Conservation (phyloP, 2,888 invertebrate genomes). For the Alloscopus bannaensis region DNA sequence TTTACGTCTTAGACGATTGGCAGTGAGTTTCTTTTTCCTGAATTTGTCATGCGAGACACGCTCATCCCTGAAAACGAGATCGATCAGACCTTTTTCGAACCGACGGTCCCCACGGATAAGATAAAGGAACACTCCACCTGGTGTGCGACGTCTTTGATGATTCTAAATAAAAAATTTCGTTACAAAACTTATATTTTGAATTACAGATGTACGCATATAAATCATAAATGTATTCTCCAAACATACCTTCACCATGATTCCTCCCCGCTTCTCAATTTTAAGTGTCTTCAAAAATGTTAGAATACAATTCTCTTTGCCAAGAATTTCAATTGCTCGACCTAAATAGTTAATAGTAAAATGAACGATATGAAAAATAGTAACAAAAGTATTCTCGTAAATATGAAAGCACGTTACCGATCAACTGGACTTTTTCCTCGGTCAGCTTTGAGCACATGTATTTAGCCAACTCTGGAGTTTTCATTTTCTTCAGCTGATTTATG, state of each 20-base stretch:
- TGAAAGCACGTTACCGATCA: constrained; percentile 44
- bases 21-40: constrained; percentile 40
- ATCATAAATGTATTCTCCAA: background rate
- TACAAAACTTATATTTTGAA: background rate
- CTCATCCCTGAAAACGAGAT: constrained; percentile 69
- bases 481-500: constrained; percentile 42
- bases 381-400: background rate
- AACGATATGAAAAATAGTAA: background rate
- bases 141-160: constrained; percentile 75
- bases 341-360: constrained; percentile 67
- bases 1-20: constrained; percentile 30
- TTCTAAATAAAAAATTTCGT: constrained; percentile 73
- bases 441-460: constrained; percentile 67
- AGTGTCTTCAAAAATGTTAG: constrained; percentile 75
- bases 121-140: constrained; percentile 76
- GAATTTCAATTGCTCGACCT: constrained; percentile 72
- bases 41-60: constrained; percentile 24
- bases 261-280: constrained; percentile 75
- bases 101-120: constrained; percentile 74
- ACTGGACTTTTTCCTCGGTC: constrained; percentile 61
- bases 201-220: background rate
- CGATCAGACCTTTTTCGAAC: constrained; percentile 60
- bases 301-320: constrained; percentile 75
- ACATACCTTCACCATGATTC: constrained; percentile 75
- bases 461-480: constrained; percentile 57